Base-by-base conservation (phyloP, 2,888 invertebrate genomes). In the Agrotis clavis region DNA sequence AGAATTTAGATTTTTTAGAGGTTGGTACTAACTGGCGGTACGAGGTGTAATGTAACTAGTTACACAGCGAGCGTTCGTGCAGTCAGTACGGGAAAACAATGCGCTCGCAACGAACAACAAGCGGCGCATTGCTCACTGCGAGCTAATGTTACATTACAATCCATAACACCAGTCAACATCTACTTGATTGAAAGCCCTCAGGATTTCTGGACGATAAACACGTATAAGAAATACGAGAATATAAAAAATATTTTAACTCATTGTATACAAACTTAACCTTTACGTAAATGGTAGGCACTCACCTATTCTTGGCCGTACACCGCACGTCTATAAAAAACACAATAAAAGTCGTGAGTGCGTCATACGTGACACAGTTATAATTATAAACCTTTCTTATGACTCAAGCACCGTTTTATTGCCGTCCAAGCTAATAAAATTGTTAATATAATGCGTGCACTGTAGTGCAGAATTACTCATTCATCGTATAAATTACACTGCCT, bases 341-440 rank as follows among this genome's bases (percentile, higher is more conserved):
- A 68, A 67, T 60, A 59, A 74, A 48, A 13, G 18, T 0, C 57
- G 4, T 41, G 51, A 57, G 30, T 70, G 48, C 53, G 62, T 76
- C 77, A 76, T 51, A 63, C 19, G n/a, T 60, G 62, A 18, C 62
- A 41, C n/a, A 50, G 6, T 62, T 68, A 76, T 69, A 69, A 74
- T 74, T 62, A 57, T 51, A 62, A 69, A 48, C 77, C 25, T 11
- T 51, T 57, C 51, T 48, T 77, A 60, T 30, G 71, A 71, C 59
- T 77, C 62, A 60, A 41, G 21, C 25, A 48, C 21, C 16, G 53
- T 62, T 63, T 68, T 60, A 75, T 25, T 19, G 7, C 48, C 21
- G 9, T 3, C n/a, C 25, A 68, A 47, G 41, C 45, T 57, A 53
- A 59, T 53, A 59, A 21, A 4, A 30, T 47, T 77, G n/a, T 54